Evolutionary conservation across 2,113 vertebrate genomes (phyloP).

Genomic region (Cariama cristata): DNA sequence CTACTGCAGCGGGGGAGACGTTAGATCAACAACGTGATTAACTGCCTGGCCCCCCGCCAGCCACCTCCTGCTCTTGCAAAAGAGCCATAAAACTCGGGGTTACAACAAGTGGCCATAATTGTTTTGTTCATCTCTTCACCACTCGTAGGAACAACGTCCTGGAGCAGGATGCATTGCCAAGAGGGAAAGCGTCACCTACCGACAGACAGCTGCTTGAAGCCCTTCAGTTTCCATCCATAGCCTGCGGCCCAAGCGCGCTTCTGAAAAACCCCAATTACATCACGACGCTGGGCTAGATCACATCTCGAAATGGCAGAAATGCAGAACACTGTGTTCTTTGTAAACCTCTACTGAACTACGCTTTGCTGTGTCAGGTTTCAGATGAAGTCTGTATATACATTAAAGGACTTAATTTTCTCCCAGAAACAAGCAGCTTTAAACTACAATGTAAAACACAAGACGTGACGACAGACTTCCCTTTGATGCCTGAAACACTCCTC

Average conservation of each 20-base stretch:
- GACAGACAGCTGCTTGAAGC: background rate
- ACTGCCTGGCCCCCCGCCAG: background rate
- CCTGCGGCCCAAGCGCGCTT: background rate
- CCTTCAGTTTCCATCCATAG: background rate
- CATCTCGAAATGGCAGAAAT: background rate
- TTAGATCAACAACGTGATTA: background rate
- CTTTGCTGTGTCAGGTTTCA: background rate
- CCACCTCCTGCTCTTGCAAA: background rate
- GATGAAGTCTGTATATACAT: background rate
- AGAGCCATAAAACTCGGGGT: background rate
- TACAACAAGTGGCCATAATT: background rate
- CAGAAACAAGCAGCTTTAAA: background rate
- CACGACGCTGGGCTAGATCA: background rate
- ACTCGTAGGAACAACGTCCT: fast-evolving
- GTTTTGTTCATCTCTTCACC: background rate
- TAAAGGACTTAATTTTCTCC: background rate
- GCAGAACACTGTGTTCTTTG: background rate
- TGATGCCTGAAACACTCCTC: background rate
- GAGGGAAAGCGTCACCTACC: background rate
- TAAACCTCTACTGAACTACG: background rate
- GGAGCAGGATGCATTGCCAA: background rate
- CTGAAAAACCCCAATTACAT: background rate
- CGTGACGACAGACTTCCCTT: background rate
- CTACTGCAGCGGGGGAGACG: no score
- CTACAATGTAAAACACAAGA: background rate